Evolutionary conservation across 2,888 invertebrate species (phyloP).

Genomic region (Standfussiana lucernea): DNA sequence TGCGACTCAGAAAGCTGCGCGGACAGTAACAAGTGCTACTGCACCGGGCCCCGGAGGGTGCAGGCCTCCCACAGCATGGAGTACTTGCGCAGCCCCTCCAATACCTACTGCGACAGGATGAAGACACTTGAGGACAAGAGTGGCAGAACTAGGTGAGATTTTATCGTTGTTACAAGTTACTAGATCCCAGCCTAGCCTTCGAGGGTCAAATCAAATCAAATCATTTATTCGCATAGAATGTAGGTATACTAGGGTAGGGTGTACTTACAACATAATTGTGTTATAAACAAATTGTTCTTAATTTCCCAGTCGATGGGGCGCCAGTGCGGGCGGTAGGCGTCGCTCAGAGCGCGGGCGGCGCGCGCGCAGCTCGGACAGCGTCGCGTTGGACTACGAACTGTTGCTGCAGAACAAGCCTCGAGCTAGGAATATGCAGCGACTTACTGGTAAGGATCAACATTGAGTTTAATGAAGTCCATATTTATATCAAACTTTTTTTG

Average conservation of each 20-base stretch:
- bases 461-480: neutral
- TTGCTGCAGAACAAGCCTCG: slow-evolving; percentile 89
- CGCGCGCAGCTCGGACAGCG: slow-evolving; percentile 90
- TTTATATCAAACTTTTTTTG: neutral
- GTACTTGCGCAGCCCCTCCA: slow-evolving; percentile 88
- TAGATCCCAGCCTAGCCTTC: too few relatives aligned
- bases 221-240: too few relatives aligned
- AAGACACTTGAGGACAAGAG: slow-evolving; percentile 83
- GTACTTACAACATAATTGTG: neutral
- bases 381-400: slow-evolving; percentile 94
- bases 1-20: slow-evolving; percentile 97
- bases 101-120: slow-evolving; percentile 83
- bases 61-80: slow-evolving; percentile 89
- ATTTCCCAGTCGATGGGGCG: slow-evolving; percentile 62
- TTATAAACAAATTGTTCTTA: neutral
- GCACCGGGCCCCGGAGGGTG: slow-evolving; percentile 86
- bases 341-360: slow-evolving; percentile 81
- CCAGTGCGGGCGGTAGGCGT: slow-evolving; percentile 72
- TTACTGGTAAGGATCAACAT: slow-evolving; percentile 80
- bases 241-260: too few relatives aligned
- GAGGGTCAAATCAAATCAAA: too few relatives aligned
- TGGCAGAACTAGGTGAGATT: slow-evolving; percentile 79
- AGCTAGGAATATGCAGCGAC: slow-evolving; percentile 86
- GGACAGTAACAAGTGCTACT: slow-evolving; percentile 97
- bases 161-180: neutral